phyloP scores from a whole-genome alignment of 2,113 vertebrate genomes.

The Dinomys branickii region DNA sequence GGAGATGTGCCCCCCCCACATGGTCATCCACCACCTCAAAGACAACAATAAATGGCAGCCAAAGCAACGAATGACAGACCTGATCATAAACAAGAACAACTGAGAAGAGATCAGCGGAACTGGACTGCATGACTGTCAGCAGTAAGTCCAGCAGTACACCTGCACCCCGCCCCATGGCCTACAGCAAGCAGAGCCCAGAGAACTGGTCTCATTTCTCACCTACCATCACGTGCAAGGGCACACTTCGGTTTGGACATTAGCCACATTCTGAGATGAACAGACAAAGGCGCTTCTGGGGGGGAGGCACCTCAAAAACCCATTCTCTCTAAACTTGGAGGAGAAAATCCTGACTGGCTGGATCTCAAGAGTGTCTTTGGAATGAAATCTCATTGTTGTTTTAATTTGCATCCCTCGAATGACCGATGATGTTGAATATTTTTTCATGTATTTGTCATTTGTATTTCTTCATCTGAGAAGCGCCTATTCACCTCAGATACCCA shows the following conservation, averaged over 20 bases:
- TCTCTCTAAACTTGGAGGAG: neutral
- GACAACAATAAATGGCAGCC: neutral
- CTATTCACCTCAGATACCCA: no score
- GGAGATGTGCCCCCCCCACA: neutral
- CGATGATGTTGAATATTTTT: no score
- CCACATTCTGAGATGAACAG: neutral
- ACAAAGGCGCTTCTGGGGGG: neutral
- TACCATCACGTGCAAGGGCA: neutral
- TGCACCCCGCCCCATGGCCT: rapidly evolving
- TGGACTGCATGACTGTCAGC: neutral
- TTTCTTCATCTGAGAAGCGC: no score
- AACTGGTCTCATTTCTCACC: neutral
- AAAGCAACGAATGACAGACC: neutral
- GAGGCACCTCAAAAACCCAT: neutral
- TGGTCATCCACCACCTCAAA: neutral
- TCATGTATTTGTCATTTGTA: no score
- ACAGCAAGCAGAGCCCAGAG: neutral
- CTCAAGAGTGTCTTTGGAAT: neutral
- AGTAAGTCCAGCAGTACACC: neutral
- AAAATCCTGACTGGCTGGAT: neutral
- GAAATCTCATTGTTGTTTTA: no score
- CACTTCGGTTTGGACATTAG: neutral
- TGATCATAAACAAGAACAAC: neutral
- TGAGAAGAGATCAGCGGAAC: neutral
- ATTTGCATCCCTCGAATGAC: no score